Conservation (phyloP, 1,140 invertebrate genomes). For the Armadillidium nasatum region DNA sequence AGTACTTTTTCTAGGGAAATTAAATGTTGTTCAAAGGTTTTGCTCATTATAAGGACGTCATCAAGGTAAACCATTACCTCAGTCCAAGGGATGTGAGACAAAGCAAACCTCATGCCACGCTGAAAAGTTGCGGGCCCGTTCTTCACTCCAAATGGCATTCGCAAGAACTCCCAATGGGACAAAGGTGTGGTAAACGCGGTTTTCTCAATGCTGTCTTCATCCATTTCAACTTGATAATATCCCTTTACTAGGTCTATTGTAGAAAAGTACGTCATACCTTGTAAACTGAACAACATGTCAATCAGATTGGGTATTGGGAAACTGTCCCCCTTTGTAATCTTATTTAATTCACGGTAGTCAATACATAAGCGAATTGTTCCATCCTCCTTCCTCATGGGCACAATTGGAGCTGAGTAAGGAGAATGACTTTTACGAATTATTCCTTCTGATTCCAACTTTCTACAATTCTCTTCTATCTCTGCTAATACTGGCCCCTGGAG, state of each 20-base stretch:
- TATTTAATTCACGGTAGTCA: too few species aligned
- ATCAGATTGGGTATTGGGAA: slow-evolving; percentile 1
- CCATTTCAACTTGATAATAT: slow-evolving; percentile 23
- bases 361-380: too few species aligned
- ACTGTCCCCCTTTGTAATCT: too few species aligned
- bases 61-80: neutral
- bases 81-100: neutral
- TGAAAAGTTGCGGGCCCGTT: slow-evolving; percentile 2
- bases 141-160: slow-evolving; percentile 20
- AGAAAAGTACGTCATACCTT: neutral
- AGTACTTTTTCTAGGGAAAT: neutral
- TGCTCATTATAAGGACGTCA: neutral
- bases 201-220: slow-evolving; percentile 16
- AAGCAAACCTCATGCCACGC: neutral
- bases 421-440: too few species aligned
- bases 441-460: too few species aligned
- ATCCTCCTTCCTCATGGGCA: too few species aligned
- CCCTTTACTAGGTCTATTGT: slow-evolving; percentile 25
- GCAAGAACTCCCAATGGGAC: slow-evolving; percentile 14
- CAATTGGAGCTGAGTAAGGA: too few species aligned
- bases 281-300: slow-evolving; percentile 9
- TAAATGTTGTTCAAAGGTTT: neutral
- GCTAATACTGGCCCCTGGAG: too few species aligned
- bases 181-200: slow-evolving; percentile 21
- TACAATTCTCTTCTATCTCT: too few species aligned